These are phyloP conservation scores for Morone saxatilis DNA, from an alignment of 2,113 vertebrate species.

Conservation along the genomic window DNA sequence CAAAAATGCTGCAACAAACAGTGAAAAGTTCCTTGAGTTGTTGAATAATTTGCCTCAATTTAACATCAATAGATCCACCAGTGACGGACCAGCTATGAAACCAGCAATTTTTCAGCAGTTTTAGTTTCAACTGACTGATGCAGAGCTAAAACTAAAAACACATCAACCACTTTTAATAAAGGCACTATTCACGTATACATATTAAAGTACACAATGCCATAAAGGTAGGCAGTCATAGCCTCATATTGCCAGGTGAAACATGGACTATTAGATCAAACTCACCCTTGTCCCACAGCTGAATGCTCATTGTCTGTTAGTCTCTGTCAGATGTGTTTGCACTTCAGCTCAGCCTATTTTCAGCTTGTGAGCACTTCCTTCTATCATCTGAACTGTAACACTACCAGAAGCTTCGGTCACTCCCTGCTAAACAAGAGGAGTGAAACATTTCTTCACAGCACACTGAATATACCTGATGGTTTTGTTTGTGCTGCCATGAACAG, in stretches of 20 bases:
- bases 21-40: background rate
- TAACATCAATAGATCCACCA: background rate
- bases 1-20: background rate
- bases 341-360: slow-evolving; percentile 74
- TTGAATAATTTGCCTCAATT: background rate
- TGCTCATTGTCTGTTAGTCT: slow-evolving; percentile 25
- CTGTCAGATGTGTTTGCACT: slow-evolving; percentile 53
- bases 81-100: background rate
- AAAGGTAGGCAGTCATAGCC: background rate
- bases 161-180: background rate
- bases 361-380: slow-evolving; percentile 76
- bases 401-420: slow-evolving; percentile 49
- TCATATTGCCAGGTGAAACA: background rate
- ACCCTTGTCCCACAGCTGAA: slow-evolving; percentile 37
- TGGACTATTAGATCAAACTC: slow-evolving; percentile 40
- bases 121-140: background rate
- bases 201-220: background rate
- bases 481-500: slow-evolving; percentile 16
- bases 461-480: slow-evolving; percentile 26
- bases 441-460: slow-evolving; percentile 47
- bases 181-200: slow-evolving; percentile 9
- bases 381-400: slow-evolving; percentile 54
- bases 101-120: background rate
- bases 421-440: slow-evolving; percentile 17
- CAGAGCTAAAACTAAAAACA: slow-evolving; percentile 10